Percentiles rank a stretch among this genome's conserved stretches.
Evolutionary conservation across 64 coral and sea anemone species (phyloP).

Genomic region (Anthopleura sola): DNA sequence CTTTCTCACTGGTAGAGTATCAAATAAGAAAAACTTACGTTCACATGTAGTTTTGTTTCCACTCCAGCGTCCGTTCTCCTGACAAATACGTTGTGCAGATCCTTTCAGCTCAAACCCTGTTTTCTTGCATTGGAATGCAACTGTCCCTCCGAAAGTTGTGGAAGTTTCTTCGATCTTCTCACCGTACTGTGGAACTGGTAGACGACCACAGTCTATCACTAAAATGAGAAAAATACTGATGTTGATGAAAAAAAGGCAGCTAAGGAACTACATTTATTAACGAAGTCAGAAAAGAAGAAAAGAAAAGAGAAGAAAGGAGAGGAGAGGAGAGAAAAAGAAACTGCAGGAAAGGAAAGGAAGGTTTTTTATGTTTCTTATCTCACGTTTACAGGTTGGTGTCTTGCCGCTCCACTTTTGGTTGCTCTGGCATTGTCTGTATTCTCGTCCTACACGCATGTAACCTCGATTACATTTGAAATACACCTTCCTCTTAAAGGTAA

Average conservation of each 20-base stretch:
- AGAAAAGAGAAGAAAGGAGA: neutral
- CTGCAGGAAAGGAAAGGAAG: too few relatives aligned
- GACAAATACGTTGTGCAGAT: conserved; percentile 33
- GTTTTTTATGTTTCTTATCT: neutral
- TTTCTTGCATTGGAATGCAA: conserved; percentile 24
- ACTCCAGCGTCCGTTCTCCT: conserved; percentile 12
- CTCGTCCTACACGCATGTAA: conserved; percentile 21
- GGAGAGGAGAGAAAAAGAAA: neutral
- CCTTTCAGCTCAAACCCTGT: conserved; percentile 35
- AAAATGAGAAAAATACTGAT: neutral
- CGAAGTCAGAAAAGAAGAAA: too few relatives aligned
- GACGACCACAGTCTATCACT: conserved; percentile 39
- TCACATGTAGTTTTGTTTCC: conserved; percentile 17
- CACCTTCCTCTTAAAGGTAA: conserved; percentile 49
- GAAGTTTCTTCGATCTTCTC: conserved; percentile 23
- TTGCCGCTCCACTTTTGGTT: conserved; percentile 58
- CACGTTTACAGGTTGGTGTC: conserved; percentile 54
- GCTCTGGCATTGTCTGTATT: conserved; percentile 40
- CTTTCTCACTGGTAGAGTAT: too few relatives aligned
- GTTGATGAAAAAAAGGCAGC: neutral
- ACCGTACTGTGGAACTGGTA: conserved; percentile 1
- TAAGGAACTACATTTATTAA: too few relatives aligned
- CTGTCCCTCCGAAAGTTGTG: neutral
- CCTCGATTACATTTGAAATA: conserved; percentile 45
- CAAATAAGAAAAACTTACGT: conserved; percentile 34